Percentiles rank a stretch among this genome's conserved stretches.
Conservation (phyloP, 1,140 invertebrate species). For the Trichomalopsis sarcophagae region DNA sequence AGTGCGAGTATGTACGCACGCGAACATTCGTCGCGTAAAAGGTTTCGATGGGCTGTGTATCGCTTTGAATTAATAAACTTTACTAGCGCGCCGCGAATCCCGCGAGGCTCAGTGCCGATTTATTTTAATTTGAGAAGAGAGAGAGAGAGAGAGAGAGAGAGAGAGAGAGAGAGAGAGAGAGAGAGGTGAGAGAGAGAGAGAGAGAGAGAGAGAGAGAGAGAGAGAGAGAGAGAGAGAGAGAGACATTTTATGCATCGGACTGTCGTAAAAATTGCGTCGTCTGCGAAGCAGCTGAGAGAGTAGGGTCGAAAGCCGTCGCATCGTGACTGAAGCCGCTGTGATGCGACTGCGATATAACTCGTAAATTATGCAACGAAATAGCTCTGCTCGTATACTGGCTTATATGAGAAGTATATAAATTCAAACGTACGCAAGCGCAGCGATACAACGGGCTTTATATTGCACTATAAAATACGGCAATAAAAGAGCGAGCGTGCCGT, state of each 20-base stretch:
- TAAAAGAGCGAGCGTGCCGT: neutral
- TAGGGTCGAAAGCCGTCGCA: neutral
- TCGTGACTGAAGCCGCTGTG: too few relatives aligned
- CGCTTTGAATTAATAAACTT: conserved; percentile 48
- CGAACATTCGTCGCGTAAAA: conserved; percentile 12
- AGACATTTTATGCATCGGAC: neutral
- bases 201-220: too few relatives aligned
- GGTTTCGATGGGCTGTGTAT: conserved; percentile 29
- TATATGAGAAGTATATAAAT: conserved; percentile 16
- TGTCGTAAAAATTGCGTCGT: neutral
- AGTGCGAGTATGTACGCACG: neutral
- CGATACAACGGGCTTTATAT: conserved; percentile 38
- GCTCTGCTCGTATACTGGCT: neutral
- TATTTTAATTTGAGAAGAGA: neutral
- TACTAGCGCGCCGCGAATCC: neutral
- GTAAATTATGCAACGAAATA: conserved; percentile 40
- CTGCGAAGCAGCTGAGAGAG: neutral
- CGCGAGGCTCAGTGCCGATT: conserved; percentile 8
- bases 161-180: too few relatives aligned
- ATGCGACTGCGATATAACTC: neutral
- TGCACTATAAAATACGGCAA: conserved; percentile 13
- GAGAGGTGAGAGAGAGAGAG: too few relatives aligned
- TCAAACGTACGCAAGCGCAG: conserved; percentile 8
- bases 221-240: too few relatives aligned
- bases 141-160: too few relatives aligned